Conservation (phyloP, 2,113 vertebrate species). For the Percina caprodes region DNA sequence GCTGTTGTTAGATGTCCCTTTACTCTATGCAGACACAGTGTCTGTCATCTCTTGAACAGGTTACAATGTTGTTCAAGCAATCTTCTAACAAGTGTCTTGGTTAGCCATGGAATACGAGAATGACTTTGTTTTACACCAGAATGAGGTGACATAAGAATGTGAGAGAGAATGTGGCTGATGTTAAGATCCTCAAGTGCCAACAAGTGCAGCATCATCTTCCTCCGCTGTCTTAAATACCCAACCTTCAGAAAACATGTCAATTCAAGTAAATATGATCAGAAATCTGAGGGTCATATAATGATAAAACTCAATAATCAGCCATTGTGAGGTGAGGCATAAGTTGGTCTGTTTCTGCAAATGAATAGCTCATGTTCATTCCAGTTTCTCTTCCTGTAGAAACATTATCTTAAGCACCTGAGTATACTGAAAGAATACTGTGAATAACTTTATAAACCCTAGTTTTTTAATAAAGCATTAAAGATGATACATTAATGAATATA, state of each 20-base stretch:
- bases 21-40: slow-evolving; percentile 81
- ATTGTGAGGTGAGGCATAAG: slow-evolving; percentile 30
- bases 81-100: slow-evolving; percentile 70
- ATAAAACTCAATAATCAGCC: slow-evolving; percentile 51
- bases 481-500: slow-evolving; percentile 63
- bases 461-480: slow-evolving; percentile 74
- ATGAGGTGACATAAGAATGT: slow-evolving; percentile 69
- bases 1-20: slow-evolving; percentile 75
- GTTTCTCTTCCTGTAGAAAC: slow-evolving; percentile 78
- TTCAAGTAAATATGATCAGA: slow-evolving; percentile 34
- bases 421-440: slow-evolving; percentile 84
- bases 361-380: slow-evolving; percentile 78
- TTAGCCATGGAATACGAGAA: slow-evolving; percentile 64
- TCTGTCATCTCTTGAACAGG: slow-evolving; percentile 75
- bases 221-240: slow-evolving; percentile 50
- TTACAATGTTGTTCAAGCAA: slow-evolving; percentile 61
- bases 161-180: slow-evolving; percentile 68
- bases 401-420: slow-evolving; percentile 73
- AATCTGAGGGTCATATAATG: slow-evolving; percentile 37
- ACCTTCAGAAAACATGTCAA: slow-evolving; percentile 30
- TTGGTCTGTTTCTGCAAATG: slow-evolving; percentile 61
- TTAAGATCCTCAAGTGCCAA: slow-evolving; percentile 81
- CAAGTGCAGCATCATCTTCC: slow-evolving; percentile 63
- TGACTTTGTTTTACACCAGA: slow-evolving; percentile 51
- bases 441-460: slow-evolving; percentile 80